These are phyloP conservation scores for Lycocorax pyrrhopterus DNA, from an alignment of 2,113 vertebrate species.

Conservation along the genomic window DNA sequence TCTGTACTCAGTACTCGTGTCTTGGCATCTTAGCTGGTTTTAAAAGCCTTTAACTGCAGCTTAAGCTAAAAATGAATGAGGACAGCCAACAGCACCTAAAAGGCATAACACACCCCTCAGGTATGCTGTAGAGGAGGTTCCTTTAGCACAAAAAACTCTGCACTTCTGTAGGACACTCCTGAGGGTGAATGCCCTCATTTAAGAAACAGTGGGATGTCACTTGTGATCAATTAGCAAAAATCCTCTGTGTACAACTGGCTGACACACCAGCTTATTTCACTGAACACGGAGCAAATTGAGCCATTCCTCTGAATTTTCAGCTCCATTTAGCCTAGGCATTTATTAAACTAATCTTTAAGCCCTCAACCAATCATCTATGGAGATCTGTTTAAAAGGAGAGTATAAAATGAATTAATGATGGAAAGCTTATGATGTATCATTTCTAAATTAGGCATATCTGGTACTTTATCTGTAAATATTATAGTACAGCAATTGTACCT, in stretches of 20 bases:
- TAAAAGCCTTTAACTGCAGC: neutral
- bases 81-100: neutral
- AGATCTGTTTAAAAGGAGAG: constrained; percentile 27
- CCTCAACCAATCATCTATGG: constrained; percentile 34
- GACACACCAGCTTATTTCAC: constrained; percentile 22
- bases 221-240: constrained; percentile 51
- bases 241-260: neutral
- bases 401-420: constrained; percentile 53
- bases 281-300: constrained; percentile 59
- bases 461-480: constrained; percentile 63
- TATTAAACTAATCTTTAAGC: constrained; percentile 65
- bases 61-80: neutral
- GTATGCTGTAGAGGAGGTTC: neutral
- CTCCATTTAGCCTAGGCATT: constrained; percentile 57
- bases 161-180: neutral
- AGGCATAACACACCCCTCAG: neutral
- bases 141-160: neutral
- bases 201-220: constrained; percentile 9
- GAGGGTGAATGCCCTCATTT: constrained; percentile 47
- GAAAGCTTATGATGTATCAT: neutral
- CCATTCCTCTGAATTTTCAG: constrained; percentile 67
- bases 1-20: neutral
- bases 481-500: neutral
- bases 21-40: neutral
- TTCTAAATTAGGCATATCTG: constrained; percentile 45